Evolutionary conservation across 1,140 invertebrate genomes (phyloP), one percentile per base, ranked within the genome.

Genomic region (Delia radicum): DNA sequence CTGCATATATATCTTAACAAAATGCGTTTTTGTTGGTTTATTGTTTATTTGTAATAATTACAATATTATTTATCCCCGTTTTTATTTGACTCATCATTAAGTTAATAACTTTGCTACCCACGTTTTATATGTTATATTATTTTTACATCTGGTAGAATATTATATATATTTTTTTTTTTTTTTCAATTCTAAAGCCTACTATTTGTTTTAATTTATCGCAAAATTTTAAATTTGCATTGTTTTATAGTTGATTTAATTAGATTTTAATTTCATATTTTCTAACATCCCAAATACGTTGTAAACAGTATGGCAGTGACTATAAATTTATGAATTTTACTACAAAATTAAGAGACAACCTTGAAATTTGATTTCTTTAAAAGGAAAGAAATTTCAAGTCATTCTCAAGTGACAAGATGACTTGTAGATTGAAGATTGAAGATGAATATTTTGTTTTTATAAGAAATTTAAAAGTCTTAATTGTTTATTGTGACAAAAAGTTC

Each of bases 291-390:
- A 10, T 13, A 29, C 1, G 62, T 15, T 31, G 26, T n/a, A n/a
- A n/a, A n/a, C n/a, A 29, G n/a, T 29, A 13, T 29, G n/a, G 13
- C n/a, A n/a, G n/a, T 29, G 10, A n/a, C 6, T 65, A n/a, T n/a
- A n/a, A n/a, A n/a, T n/a, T n/a, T n/a, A n/a, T n/a, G n/a, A n/a
- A n/a, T n/a, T 26, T n/a, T 65, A 15, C 62, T 37, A 24, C n/a
- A n/a, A n/a, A n/a, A n/a, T n/a, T 21, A 18, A 10, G 5, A 69
- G 65, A 69, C 65, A 69, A 69, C 65, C 65, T 69, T 69, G 65
- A 69, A 33, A 33, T 69, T 7, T 31, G 0, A 65, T 69, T 69
- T 67, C 13, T 33, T 2, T 21, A 21, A 21, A n/a, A 55, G n/a
- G n/a, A 21, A 55, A 24, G 5, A 10, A 55, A 5, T 55, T 21